A percentile compares a stretch with the other conserved stretches of the same genome.
These are phyloP conservation scores for Oeneis ivallda DNA, from an alignment of 2,888 invertebrate species.

Conservation along the genomic window DNA sequence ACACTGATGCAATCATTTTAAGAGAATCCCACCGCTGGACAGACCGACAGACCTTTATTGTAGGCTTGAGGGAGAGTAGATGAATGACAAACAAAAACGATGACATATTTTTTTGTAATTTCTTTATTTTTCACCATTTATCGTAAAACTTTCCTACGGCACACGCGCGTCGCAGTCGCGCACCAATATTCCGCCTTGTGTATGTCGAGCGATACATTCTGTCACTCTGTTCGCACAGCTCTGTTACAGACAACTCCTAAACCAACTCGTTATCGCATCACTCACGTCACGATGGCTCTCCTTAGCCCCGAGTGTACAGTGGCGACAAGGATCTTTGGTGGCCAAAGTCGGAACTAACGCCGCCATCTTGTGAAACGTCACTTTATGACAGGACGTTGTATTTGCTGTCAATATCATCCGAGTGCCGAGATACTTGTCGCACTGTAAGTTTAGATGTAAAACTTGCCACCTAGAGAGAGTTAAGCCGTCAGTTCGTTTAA, in stretches of 20 bases:
- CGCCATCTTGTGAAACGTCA: too few species aligned
- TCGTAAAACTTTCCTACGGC: conserved; percentile 81
- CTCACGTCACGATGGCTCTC: conserved; percentile 49
- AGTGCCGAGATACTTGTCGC: too few species aligned
- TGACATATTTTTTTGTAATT: conserved; percentile 66
- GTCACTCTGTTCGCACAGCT: neutral
- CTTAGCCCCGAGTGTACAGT: too few species aligned
- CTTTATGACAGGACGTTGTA: too few species aligned
- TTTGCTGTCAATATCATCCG: too few species aligned
- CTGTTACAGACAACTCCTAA: conserved; percentile 4
- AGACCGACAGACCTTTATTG: neutral
- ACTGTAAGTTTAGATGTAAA: too few species aligned
- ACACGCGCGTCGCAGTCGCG: conserved; percentile 77
- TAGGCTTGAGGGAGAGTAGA: neutral
- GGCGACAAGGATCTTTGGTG: too few species aligned
- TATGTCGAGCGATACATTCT: conserved; percentile 62
- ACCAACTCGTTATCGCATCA: conserved; percentile 6
- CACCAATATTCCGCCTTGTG: conserved; percentile 77
- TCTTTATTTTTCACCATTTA: conserved; percentile 82
- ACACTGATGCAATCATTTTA: too few species aligned
- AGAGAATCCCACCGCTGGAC: too few species aligned
- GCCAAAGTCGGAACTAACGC: too few species aligned
- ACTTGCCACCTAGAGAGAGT: too few species aligned
- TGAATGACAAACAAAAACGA: neutral
- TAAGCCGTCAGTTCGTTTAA: too few species aligned